phyloP scores from a whole-genome alignment of 2,797 vertebrate species.

The Arremon aurantiirostris region DNA sequence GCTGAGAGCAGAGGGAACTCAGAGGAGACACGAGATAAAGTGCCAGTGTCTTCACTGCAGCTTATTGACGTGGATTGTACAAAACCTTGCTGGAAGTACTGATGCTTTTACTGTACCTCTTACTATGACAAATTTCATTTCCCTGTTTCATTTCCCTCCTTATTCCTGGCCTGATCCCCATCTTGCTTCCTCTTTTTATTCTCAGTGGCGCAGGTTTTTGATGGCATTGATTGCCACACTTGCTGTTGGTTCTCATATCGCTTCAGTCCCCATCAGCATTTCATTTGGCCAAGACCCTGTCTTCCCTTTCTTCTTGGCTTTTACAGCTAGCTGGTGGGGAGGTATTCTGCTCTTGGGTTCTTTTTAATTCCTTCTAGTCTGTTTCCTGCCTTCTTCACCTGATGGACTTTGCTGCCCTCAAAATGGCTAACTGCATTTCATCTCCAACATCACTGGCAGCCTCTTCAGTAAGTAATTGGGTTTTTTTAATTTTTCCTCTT shows the following conservation, averaged over 20 bases:
- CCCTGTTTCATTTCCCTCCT: constrained; percentile 38
- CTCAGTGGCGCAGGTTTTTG: background rate
- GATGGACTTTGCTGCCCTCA: background rate
- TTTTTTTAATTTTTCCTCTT: background rate
- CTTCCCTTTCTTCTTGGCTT: background rate
- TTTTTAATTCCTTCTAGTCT: background rate
- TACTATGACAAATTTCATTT: background rate
- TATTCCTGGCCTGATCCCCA: background rate
- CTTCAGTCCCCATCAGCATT: background rate
- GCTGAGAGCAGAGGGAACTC: background rate
- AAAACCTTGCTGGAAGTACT: background rate
- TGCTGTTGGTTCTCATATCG: background rate
- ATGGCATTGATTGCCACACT: background rate
- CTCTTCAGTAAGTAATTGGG: background rate
- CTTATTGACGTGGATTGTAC: background rate
- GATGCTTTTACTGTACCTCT: background rate
- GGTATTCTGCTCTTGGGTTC: background rate
- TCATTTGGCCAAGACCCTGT: background rate
- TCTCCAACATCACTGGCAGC: background rate
- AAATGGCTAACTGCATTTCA: background rate
- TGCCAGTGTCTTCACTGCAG: background rate
- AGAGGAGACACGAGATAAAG: background rate
- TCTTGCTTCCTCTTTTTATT: background rate
- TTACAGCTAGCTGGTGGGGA: background rate
- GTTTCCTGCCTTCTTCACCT: background rate